Conservation (phyloP, 2,113 vertebrate genomes). For the Phycodurus eques region DNA sequence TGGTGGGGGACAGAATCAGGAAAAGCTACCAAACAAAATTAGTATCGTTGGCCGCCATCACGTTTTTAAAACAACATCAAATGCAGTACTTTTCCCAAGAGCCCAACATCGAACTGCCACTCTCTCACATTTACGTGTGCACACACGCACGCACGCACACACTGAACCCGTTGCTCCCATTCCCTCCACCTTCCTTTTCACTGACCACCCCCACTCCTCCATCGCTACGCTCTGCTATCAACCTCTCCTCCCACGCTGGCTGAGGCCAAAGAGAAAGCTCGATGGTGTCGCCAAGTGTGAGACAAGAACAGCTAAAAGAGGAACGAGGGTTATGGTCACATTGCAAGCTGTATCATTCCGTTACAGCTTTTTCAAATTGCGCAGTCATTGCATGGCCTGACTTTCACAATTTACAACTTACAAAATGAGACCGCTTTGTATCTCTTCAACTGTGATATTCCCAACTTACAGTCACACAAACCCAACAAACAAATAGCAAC, state of each 20-base stretch:
- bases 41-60: not conserved
- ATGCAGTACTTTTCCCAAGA: too few relatives aligned
- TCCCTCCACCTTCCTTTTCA: slow-evolving; percentile 22
- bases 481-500: not conserved
- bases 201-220: slow-evolving; percentile 20
- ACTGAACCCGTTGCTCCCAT: slow-evolving; percentile 60
- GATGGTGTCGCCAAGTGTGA: slow-evolving; percentile 21
- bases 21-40: too few relatives aligned
- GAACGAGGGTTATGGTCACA: not conserved
- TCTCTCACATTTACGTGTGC: too few relatives aligned
- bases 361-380: not conserved
- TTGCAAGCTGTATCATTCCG: not conserved
- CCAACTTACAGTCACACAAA: not conserved
- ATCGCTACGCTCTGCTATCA: slow-evolving; percentile 12
- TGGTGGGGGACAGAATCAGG: too few relatives aligned
- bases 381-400: not conserved
- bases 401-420: not conserved
- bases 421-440: not conserved
- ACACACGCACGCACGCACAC: slow-evolving; percentile 19
- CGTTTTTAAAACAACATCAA: not conserved
- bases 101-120: too few relatives aligned
- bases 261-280: slow-evolving; percentile 13
- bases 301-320: slow-evolving; percentile 16
- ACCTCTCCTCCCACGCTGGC: slow-evolving; percentile 22
- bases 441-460: not conserved